Evolutionary conservation across 2,113 vertebrate genomes (phyloP), one percentile per base, ranked within the genome.

Genomic region (Abramis brama): DNA sequence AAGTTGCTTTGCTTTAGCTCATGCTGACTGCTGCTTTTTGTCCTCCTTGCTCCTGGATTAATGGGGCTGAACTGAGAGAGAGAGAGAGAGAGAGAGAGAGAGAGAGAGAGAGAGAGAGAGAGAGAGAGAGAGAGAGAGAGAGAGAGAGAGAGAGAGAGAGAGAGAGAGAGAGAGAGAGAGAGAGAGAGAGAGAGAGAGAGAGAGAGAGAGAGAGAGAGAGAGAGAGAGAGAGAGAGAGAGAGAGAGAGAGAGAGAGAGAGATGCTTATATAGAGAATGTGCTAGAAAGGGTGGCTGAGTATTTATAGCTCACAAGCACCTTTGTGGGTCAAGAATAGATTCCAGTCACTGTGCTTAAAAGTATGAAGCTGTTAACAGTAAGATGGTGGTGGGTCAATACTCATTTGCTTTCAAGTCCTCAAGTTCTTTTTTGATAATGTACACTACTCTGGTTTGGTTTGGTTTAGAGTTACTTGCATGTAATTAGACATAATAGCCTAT

Each of bases 1-100:
- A 23, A 12, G 30, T 60, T 88, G 23, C 27, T 47, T 21, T 82
- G n/a, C 47, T 59, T 23, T 85, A 84, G 75, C 39, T 79, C 33
- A 60, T 64, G 71, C n/a, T n/a, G n/a, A 59, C 4, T 47, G 75
- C 43, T 62, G 33, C 47, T 47, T 75, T 75, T 66, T 45, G 5
- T 19, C 19, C 52, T 21, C 52, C 6, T 19, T 2, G 52, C 52
- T 21, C 10, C 30, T 13, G 75, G 64, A 86, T 82, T 62, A 88
- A 39, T 55, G 7, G 66, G 25, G 39, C 36, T 79, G 27, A 84
- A 78, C 33, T 36, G 27, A 30, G 30, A 30, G 30, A 30, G 30
- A 2, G 30, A 30, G 30, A 30, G 30, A 30, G 30, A 2, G 30
- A 30, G 30, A 30, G 30, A 30, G 30, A 30, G 30, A 30, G 30